These are phyloP conservation scores for Drymonia ruficornis DNA, from an alignment of 2,888 invertebrate genomes.

Conservation along the genomic window DNA sequence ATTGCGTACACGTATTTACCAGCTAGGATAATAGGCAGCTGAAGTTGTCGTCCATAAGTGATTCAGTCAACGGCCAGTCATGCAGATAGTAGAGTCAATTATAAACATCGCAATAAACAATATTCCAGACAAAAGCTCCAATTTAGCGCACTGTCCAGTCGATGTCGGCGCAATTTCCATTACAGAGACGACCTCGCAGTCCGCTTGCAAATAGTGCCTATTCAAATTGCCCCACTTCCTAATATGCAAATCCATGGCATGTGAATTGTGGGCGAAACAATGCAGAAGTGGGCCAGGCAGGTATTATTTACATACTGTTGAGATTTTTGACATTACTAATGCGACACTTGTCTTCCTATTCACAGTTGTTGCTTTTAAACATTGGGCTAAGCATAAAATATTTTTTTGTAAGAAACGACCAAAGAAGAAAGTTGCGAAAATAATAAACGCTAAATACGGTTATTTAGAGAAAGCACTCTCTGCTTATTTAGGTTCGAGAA, in stretches of 20 bases:
- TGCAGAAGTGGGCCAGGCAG: conserved; percentile 63
- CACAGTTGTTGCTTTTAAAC: conserved; percentile 32
- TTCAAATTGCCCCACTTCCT: conserved; percentile 76
- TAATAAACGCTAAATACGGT: conserved; percentile 38
- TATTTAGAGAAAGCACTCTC: conserved; percentile 35
- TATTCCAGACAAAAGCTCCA: conserved; percentile 36
- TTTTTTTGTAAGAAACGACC: conserved; percentile 29
- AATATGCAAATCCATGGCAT: conserved; percentile 75
- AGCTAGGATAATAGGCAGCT: conserved; percentile 20
- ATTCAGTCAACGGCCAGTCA: conserved; percentile 20
- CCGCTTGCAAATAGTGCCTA: conserved; percentile 47
- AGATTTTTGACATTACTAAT: conserved; percentile 56
- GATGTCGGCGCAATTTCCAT: conserved; percentile 35
- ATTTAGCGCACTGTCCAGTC: conserved; percentile 33
- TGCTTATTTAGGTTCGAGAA: conserved; percentile 28
- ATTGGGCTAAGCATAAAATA: conserved; percentile 32
- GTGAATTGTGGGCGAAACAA: conserved; percentile 74
- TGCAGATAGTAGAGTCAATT: conserved; percentile 18
- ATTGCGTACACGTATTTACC: conserved; percentile 10
- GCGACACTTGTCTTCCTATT: conserved; percentile 39
- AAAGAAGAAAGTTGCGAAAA: conserved; percentile 46
- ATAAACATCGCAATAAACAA: conserved; percentile 25
- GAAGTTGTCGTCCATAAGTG: too few species aligned
- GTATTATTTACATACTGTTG: conserved; percentile 61
- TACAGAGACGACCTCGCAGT: conserved; percentile 37